These are phyloP conservation scores for Amblyjoppa proteus DNA, from an alignment of 2,888 invertebrate genomes.

Conservation along the genomic window DNA sequence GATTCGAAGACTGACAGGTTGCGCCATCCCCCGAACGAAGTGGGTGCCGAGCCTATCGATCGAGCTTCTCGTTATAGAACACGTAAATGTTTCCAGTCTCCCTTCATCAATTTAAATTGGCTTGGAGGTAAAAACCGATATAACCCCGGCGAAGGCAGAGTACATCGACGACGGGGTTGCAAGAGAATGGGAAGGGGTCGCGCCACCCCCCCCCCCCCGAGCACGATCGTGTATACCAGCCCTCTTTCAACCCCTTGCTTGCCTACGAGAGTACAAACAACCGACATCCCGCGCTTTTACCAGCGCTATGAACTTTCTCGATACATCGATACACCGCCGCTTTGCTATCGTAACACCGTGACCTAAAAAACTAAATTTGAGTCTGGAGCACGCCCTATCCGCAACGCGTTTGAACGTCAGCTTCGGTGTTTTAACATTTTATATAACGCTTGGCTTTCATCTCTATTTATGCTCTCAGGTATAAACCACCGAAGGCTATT, in stretches of 20 bases:
- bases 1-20: constrained; percentile 5
- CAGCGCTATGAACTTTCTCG: constrained; percentile 14
- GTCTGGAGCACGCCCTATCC: constrained; percentile 1
- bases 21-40: constrained; percentile 5
- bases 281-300: constrained; percentile 8
- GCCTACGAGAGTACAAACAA: constrained; percentile 45
- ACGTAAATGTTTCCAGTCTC: constrained; percentile 61
- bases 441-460: constrained; percentile 8
- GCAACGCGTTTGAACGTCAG: constrained; percentile 7
- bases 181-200: constrained; percentile 21
- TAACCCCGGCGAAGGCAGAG: constrained; percentile 51
- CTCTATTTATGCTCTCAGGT: neutral
- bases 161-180: constrained; percentile 45
- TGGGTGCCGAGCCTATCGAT: constrained; percentile 58
- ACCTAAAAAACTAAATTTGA: constrained; percentile 53
- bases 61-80: constrained; percentile 64
- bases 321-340: constrained; percentile 39
- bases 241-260: constrained; percentile 4
- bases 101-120: constrained; percentile 69
- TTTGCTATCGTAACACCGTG: constrained; percentile 43
- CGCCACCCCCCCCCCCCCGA: constrained; percentile 19
- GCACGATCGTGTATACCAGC: constrained; percentile 47
- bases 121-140: constrained; percentile 65
- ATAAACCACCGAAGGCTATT: neutral
- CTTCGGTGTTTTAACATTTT: constrained; percentile 10